These are phyloP conservation scores for Lepus timidus DNA, from an alignment of 2,113 vertebrate species.

Conservation along the genomic window DNA sequence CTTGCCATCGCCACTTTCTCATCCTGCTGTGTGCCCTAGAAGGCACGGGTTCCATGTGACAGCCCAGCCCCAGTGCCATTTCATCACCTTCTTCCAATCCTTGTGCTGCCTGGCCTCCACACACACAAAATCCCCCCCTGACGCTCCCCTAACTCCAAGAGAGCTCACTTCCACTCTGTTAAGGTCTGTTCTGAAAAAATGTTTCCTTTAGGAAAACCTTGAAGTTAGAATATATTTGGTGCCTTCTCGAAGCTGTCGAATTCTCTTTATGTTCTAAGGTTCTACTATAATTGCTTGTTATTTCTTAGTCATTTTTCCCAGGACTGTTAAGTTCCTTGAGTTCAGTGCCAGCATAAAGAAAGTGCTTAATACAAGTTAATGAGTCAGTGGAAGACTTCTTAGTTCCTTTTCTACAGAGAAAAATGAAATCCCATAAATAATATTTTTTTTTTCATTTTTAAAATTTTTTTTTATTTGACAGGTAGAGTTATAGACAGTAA, in stretches of 20 bases:
- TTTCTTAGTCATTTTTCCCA: background rate
- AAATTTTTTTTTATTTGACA: too few relatives aligned
- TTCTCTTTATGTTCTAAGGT: background rate
- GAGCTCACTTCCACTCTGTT: background rate
- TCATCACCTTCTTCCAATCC: background rate
- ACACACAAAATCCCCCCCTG: rapidly evolving
- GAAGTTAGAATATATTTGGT: background rate
- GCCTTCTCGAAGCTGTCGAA: background rate
- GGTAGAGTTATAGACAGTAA: too few relatives aligned
- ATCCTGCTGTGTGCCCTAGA: background rate
- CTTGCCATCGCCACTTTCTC: background rate
- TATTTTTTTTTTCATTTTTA: background rate
- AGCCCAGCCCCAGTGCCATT: background rate
- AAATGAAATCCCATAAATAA: background rate
- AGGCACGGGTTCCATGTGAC: rapidly evolving
- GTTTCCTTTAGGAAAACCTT: background rate
- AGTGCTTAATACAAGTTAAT: background rate
- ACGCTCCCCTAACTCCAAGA: background rate
- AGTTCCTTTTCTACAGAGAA: background rate
- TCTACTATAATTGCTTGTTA: background rate
- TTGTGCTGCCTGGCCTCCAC: background rate
- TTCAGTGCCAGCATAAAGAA: background rate
- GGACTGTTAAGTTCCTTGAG: background rate
- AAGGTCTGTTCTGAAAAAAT: background rate
- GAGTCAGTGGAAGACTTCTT: background rate